Evolutionary conservation across 2,113 vertebrate genomes (phyloP), one percentile per base, ranked within the genome.

Genomic region (Macroglossus sobrinus): DNA sequence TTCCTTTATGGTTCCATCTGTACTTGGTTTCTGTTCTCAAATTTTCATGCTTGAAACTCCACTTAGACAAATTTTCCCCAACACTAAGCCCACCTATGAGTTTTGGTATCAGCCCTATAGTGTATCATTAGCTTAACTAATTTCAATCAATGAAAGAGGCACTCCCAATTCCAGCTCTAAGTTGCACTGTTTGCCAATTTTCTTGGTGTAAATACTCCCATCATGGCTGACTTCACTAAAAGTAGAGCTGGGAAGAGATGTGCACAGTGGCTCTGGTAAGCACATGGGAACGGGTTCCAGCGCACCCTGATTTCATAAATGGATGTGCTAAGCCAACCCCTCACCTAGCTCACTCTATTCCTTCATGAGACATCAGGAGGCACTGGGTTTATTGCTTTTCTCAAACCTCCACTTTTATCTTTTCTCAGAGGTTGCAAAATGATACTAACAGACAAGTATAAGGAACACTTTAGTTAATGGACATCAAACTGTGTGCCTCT

Each of bases 11-110:
- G 12, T 50, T 93, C n/a, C 40, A 6, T 59, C 21, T n/a, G 22
- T 71, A 64, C 35, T 78, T 90, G 28, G 22, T 74, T 80, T 57
- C 26, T 93, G 40, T 59, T 72, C 35, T 95, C 13, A 76, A 78
- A 66, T 0, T 21, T 74, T 38, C 47, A 50, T 24, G 66, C 33
- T n/a, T 64, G 28, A 61, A 84, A 78, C 79, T 45, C 63, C 35
- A 33, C 26, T 69, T 68, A 35, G 55, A 55, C 40, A 47, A 21
- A 19, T 91, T 33, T 21, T 15, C 15, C 50, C 63, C 10, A n/a
- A 71, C 43, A 80, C 26, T 50, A 68, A 33, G 15, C 15, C 26
- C 18, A 57, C 2, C 55, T 80, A 50, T 47, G 71, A 72, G 55
- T 63, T 72, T 93, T 72, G 71, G 13, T 55, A 43, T 78, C 78